These are phyloP conservation scores for Microplitis demolitor DNA, from an alignment of 1,140 invertebrate species.

Conservation along the genomic window DNA sequence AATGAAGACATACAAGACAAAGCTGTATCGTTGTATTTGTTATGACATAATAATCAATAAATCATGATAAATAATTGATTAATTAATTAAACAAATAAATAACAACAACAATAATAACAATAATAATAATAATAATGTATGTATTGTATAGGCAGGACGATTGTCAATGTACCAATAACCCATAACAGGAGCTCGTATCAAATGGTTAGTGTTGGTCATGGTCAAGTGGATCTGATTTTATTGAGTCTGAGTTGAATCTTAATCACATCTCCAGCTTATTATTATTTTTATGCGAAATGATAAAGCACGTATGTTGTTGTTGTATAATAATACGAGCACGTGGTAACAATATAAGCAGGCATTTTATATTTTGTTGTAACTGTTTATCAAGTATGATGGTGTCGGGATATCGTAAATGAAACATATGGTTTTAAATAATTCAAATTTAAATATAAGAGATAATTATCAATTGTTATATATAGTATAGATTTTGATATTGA, in stretches of 20 bases:
- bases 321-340: conserved; percentile 32
- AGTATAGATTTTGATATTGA: conserved; percentile 31
- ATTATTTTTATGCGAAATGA: conserved; percentile 32
- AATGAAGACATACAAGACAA: conserved; percentile 38
- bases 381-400: neutral
- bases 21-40: conserved; percentile 40
- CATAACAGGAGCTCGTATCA: neutral
- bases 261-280: neutral
- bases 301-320: conserved; percentile 38
- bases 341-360: conserved; percentile 39
- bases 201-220: conserved; percentile 22
- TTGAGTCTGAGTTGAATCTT: too few species aligned
- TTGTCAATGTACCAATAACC: conserved; percentile 25
- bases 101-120: neutral
- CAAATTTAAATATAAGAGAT: conserved; percentile 25
- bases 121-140: neutral
- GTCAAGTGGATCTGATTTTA: too few species aligned
- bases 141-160: neutral
- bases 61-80: too few species aligned
- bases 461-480: neutral
- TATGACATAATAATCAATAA: conserved; percentile 23
- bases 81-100: too few species aligned
- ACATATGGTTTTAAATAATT: neutral
- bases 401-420: neutral
- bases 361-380: conserved; percentile 19